Evolutionary conservation across 1,140 invertebrate species (phyloP).

Genomic region (Cyclina sinensis): DNA sequence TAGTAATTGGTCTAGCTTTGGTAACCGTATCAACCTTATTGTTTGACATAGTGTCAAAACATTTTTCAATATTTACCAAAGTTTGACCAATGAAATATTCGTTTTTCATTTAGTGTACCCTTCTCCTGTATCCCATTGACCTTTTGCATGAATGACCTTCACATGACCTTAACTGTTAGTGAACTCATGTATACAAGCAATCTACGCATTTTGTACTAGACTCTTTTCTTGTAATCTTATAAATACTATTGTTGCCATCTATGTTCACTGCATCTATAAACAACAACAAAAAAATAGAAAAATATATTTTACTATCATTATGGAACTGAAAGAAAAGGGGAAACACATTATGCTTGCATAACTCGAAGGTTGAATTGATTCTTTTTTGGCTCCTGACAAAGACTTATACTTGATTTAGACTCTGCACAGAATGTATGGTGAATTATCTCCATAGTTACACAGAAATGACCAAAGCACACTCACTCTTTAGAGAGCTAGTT

Average conservation of each 20-base stretch:
- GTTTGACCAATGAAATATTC: not conserved
- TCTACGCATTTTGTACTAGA: slow-evolving; percentile 21
- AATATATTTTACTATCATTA: too few species aligned
- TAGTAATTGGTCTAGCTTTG: slow-evolving; percentile 8
- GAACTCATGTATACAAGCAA: slow-evolving; percentile 9
- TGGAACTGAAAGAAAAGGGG: too few species aligned
- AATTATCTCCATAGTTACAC: slow-evolving; percentile 55
- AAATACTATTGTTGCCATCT: not conserved
- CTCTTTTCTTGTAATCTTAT: not conserved
- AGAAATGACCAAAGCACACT: slow-evolving; percentile 67
- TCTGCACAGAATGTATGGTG: slow-evolving; percentile 62
- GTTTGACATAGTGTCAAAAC: not conserved
- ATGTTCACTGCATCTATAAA: not conserved
- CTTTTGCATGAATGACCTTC: slow-evolving; percentile 49
- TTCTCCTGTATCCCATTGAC: slow-evolving; percentile 26
- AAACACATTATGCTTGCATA: too few species aligned
- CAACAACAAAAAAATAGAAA: too few species aligned
- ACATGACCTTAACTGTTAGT: slow-evolving; percentile 27
- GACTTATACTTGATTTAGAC: slow-evolving; percentile 48
- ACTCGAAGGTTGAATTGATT: too few species aligned
- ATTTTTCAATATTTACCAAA: slow-evolving; percentile 5
- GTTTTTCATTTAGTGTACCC: not conserved
- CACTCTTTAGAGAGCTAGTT: slow-evolving; percentile 64
- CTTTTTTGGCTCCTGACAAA: slow-evolving; percentile 3
- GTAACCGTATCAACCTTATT: not conserved